Base-by-base conservation (phyloP, 2,113 vertebrate genomes). In the Excalfactoria chinensis region DNA sequence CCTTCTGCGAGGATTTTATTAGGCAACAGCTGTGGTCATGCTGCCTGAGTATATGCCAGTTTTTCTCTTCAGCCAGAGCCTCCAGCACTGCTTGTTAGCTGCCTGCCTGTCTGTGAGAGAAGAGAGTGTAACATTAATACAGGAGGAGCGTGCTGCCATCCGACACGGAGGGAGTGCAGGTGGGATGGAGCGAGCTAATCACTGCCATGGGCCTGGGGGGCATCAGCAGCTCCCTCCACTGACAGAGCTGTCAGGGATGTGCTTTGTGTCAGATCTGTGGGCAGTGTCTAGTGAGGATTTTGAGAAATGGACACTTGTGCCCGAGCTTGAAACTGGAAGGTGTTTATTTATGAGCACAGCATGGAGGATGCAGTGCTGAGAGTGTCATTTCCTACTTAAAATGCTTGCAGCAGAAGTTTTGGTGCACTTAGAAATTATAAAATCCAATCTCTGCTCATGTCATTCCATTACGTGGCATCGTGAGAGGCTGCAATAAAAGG, bases 131-230 rank as follows among this genome's bases (percentile, higher is more conserved):
- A 96, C 97, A 97, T 97, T 68, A 96, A 95, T 89, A 41, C 43
- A 34, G 19, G 80, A 86, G 94, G 95, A 95, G 85, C 95, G 88
- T 53, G 73, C 92, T 90, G 88, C 69, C 84, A 93, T 93, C 94
- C 91, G 96, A 92, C 96, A 94, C 95, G 93, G 83, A 95, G 95
- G 97, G 96, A 95, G 86, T 94, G 94, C 96, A 97, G 96, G 95
- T 96, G 95, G 94, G 95, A 95, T 92, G 78, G 83, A 67, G 79
- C 53, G 34, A 64, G 58, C 78, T 82, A 59, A 92, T 88, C 3
- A n/a, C 11, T 44, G 3, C 51, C 53, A 51, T 63, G 46, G 76
- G 37, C 73, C 58, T 20, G 6, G 16, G 44, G 72, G 83, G 70
- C 56, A 85, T 59, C 35, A 5, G 22, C 7, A 14, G 0, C 34